Percentiles rank a stretch among this genome's conserved stretches.
Evolutionary conservation across 2,113 vertebrate species (phyloP).

Genomic region (Nothocercus julius): DNA sequence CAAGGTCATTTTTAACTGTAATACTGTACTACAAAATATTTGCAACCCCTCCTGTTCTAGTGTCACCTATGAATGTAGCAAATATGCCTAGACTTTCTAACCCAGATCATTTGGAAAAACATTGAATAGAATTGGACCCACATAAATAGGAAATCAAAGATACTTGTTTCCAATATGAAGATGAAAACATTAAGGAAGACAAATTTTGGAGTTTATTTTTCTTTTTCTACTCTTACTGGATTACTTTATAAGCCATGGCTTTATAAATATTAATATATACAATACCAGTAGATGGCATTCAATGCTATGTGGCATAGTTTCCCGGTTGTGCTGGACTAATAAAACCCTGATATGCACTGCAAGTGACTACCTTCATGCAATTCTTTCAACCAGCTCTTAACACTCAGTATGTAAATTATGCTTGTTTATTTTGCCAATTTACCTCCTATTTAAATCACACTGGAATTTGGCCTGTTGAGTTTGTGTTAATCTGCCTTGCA

Average conservation of each 20-base stretch:
- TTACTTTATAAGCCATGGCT: background rate
- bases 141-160: background rate
- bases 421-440: conserved; percentile 59
- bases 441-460: conserved; percentile 36
- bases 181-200: background rate
- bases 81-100: background rate
- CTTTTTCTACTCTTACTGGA: background rate
- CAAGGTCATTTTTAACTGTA: background rate
- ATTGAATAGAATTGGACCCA: background rate
- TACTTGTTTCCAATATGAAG: background rate
- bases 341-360: background rate
- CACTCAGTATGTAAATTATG: conserved; percentile 2
- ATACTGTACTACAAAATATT: background rate
- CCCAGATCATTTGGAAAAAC: background rate
- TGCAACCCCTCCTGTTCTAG: background rate
- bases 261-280: conserved; percentile 31
- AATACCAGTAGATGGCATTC: background rate
- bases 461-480: conserved; percentile 53
- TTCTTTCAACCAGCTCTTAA: conserved; percentile 15
- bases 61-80: background rate
- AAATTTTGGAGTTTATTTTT: background rate
- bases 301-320: background rate
- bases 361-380: background rate
- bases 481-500: conserved; percentile 37
- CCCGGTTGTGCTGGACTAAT: conserved; percentile 25